phyloP scores from a whole-genome alignment of 2,113 vertebrate species.

The Solenodon paradoxus region DNA sequence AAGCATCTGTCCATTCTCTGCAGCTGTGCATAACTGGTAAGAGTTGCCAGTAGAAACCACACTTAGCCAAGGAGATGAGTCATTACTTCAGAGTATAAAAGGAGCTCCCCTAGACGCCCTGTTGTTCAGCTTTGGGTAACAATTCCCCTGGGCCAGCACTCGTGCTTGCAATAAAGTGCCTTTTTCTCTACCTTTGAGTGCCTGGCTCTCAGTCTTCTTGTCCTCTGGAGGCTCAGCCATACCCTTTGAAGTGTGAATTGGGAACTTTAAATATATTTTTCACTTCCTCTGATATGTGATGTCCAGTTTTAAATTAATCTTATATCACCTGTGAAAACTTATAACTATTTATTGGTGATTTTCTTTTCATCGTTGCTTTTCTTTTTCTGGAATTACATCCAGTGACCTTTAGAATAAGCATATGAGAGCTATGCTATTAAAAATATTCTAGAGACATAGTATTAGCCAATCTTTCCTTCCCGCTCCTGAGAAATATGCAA shows the following conservation, averaged over 20 bases:
- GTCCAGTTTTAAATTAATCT: conserved; percentile 11
- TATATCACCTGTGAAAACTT: background rate
- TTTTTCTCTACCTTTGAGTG: too few species aligned
- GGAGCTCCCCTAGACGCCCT: too few species aligned
- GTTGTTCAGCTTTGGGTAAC: too few species aligned
- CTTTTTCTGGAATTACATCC: background rate
- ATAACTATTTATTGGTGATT: background rate
- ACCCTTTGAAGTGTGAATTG: background rate
- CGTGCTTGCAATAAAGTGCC: too few species aligned
- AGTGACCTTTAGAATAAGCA: background rate
- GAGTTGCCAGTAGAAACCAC: too few species aligned
- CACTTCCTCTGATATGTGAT: background rate
- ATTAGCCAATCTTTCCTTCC: background rate
- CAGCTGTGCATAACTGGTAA: too few species aligned
- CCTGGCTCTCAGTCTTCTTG: too few species aligned
- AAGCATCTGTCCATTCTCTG: too few species aligned
- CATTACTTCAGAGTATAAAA: too few species aligned
- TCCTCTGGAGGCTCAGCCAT: too few species aligned
- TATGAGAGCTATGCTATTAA: background rate
- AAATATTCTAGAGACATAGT: background rate
- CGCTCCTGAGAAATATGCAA: background rate
- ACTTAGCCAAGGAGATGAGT: too few species aligned
- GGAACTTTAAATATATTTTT: background rate
- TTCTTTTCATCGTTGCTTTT: background rate
- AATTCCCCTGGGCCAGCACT: too few species aligned